These are phyloP conservation scores for Tympanuchus pallidicinctus DNA, from an alignment of 2,113 vertebrate genomes.

Conservation along the genomic window DNA sequence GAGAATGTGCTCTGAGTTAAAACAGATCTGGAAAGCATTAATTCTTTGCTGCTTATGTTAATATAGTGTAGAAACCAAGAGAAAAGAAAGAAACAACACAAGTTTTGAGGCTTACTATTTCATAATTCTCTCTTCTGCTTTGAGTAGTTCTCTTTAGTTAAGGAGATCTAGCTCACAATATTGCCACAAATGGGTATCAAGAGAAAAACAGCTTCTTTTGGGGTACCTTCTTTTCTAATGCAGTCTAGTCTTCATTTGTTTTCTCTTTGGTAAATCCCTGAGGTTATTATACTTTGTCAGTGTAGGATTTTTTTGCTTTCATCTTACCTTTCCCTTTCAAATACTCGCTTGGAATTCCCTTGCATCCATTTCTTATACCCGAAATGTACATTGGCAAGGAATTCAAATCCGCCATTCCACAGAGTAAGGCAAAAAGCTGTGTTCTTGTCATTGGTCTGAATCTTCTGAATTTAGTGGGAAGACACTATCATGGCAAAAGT, in stretches of 20 bases:
- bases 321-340: background rate
- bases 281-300: background rate
- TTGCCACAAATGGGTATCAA: background rate
- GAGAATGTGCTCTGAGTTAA: background rate
- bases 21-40: background rate
- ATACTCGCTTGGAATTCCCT: background rate
- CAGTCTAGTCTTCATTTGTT: background rate
- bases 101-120: background rate
- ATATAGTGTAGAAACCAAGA: background rate
- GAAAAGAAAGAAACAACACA: background rate
- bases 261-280: background rate
- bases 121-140: background rate
- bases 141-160: background rate
- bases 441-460: background rate
- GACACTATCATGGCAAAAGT: background rate
- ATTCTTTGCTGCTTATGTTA: background rate
- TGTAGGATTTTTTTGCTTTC: background rate
- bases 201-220: background rate
- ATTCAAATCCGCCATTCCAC: background rate
- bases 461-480: background rate
- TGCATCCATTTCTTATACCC: background rate
- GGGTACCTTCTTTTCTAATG: background rate
- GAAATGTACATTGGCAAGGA: background rate
- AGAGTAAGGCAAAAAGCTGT: background rate
- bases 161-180: background rate